phyloP scores from a whole-genome alignment of 2,113 vertebrate species.

The Poecilia latipinna region DNA sequence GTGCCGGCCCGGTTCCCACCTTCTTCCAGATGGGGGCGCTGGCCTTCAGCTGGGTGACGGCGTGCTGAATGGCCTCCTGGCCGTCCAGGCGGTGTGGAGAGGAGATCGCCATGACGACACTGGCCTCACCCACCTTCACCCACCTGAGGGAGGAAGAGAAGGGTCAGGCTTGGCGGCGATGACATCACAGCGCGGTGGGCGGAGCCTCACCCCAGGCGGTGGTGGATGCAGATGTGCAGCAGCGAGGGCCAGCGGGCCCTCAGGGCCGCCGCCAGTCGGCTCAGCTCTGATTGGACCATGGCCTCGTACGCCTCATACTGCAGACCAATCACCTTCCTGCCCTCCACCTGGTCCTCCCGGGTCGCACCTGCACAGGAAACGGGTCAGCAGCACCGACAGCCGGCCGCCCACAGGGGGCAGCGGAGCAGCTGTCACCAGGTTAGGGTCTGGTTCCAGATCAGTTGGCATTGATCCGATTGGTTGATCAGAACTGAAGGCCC shows the following conservation, averaged over 20 bases:
- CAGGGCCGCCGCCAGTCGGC: constrained; percentile 81
- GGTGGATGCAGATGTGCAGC: constrained; percentile 86
- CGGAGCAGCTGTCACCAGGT: too few species aligned
- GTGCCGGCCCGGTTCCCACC: constrained; percentile 53
- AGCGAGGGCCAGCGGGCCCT: constrained; percentile 86
- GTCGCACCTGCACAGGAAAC: constrained; percentile 82
- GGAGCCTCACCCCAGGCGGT: constrained; percentile 87
- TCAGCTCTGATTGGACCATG: constrained; percentile 92
- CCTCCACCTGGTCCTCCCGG: constrained; percentile 85
- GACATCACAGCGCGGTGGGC: background rate
- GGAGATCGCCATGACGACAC: constrained; percentile 89
- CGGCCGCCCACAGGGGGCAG: too few species aligned
- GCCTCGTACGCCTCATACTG: constrained; percentile 91
- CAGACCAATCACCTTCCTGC: constrained; percentile 86
- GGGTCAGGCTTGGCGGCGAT: background rate
- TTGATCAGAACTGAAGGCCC: too few species aligned
- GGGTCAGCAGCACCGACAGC: too few species aligned
- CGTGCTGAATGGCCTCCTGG: constrained; percentile 86
- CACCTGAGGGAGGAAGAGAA: constrained; percentile 36
- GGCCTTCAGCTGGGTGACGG: constrained; percentile 88
- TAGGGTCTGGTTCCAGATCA: too few species aligned
- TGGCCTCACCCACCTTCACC: constrained; percentile 91
- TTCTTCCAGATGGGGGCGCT: constrained; percentile 94
- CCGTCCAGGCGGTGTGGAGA: constrained; percentile 89
- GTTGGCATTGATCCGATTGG: too few species aligned